Conservation (phyloP, 1,140 invertebrate genomes). For the Laupala kohalensis region DNA sequence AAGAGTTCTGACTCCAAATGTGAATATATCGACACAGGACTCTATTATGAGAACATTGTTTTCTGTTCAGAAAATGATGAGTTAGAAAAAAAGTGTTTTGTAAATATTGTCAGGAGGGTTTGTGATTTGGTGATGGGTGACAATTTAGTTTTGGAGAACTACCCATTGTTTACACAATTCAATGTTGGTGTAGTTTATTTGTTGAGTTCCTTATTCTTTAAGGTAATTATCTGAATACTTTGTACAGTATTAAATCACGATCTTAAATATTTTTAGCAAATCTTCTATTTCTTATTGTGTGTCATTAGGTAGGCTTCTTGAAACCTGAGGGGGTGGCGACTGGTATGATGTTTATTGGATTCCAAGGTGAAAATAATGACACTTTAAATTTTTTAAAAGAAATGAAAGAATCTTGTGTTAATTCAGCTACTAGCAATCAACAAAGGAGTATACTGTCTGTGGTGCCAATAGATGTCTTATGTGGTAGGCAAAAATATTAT, state of each 20-base stretch:
- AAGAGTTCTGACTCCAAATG: not conserved
- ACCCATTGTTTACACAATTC: constrained; percentile 14
- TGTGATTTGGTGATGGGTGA: not conserved
- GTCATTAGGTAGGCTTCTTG: not conserved
- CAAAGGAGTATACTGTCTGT: no score
- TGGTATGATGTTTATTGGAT: not conserved
- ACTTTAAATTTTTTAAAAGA: not conserved
- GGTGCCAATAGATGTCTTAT: no score
- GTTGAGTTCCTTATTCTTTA: constrained; percentile 9
- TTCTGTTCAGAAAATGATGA: no score
- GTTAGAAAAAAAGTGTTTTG: constrained; percentile 4
- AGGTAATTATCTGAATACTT: constrained; percentile 4
- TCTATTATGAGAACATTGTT: no score
- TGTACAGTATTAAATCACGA: no score
- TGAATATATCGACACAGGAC: not conserved
- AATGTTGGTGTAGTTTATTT: constrained; percentile 13
- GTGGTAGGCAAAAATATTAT: no score
- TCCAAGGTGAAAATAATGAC: not conserved
- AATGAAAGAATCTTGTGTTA: not conserved
- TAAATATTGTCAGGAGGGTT: constrained; percentile 5
- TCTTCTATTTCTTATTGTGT: not conserved
- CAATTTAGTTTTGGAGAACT: constrained; percentile 5
- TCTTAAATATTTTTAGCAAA: no score
- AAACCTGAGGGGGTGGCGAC: not conserved
- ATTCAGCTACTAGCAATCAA: no score